Percentiles rank a stretch among this genome's conserved stretches.
phyloP scores from a whole-genome alignment of 1,140 invertebrate species.

The Trachymyrmex cornetzi region DNA sequence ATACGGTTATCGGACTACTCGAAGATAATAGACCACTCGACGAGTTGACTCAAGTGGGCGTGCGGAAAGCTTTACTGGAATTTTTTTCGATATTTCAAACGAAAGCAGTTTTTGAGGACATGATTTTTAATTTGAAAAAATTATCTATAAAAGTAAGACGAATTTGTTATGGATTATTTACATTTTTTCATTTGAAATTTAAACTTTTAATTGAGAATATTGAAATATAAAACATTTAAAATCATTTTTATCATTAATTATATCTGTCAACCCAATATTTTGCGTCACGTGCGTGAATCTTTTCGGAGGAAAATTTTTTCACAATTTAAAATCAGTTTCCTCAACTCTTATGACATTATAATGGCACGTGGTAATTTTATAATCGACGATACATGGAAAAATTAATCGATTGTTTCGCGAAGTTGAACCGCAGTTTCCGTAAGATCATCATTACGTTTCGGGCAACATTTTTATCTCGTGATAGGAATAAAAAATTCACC shows the following conservation, averaged over 20 bases:
- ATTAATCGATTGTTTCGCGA: not conserved
- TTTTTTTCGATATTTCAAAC: constrained; percentile 63
- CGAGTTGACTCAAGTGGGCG: constrained; percentile 60
- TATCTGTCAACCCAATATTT: not conserved
- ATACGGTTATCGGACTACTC: constrained; percentile 70
- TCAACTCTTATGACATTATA: not conserved
- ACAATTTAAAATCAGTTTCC: not conserved
- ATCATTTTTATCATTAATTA: not conserved
- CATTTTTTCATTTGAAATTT: not conserved
- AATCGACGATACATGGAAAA: not conserved
- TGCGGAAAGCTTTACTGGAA: constrained; percentile 64
- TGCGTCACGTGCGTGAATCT: not conserved
- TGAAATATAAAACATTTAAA: not conserved
- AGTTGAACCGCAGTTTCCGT: not conserved
- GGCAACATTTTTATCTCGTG: not conserved
- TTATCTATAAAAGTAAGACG: not conserved
- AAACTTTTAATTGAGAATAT: not conserved
- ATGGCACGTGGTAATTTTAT: not conserved
- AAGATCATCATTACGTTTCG: not conserved
- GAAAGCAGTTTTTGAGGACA: not conserved
- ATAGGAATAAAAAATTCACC: constrained; percentile 31
- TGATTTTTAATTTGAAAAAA: not conserved
- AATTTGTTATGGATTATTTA: not conserved
- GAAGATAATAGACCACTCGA: constrained; percentile 69
- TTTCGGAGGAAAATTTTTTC: not conserved